Percentiles rank a stretch among this genome's conserved stretches.
Evolutionary conservation across 2,797 vertebrate species (phyloP).

Genomic region (Chelonia mydas): DNA sequence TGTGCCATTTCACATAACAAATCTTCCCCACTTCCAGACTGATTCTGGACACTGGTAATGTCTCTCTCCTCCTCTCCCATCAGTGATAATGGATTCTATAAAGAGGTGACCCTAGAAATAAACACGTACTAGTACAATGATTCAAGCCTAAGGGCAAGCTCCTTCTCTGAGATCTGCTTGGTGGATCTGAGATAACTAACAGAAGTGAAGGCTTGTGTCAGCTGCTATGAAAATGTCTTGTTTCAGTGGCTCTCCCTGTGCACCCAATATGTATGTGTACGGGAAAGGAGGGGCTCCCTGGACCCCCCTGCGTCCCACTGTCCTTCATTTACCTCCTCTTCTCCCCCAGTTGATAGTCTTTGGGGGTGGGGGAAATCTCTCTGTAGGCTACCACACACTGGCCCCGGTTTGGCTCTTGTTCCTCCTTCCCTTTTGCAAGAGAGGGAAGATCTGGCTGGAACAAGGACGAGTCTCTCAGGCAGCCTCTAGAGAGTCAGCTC

Average conservation of each 20-base stretch:
- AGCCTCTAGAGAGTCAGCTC: too few relatives aligned
- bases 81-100: conserved; percentile 28
- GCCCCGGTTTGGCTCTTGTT: too few relatives aligned
- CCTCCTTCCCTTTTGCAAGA: too few relatives aligned
- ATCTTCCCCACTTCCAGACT: neutral
- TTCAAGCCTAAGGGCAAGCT: accelerated
- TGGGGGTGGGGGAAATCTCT: too few relatives aligned
- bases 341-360: too few relatives aligned
- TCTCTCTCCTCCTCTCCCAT: conserved; percentile 35
- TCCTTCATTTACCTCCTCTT: too few relatives aligned
- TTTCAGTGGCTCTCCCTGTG: conserved; percentile 11
- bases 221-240: neutral
- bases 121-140: conserved; percentile 6
- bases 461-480: too few relatives aligned
- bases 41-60: neutral
- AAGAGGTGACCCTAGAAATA: conserved; percentile 8
- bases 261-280: neutral
- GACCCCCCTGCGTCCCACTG: too few relatives aligned
- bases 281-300: too few relatives aligned
- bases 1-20: neutral
- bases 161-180: neutral
- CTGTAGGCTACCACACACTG: too few relatives aligned
- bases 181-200: neutral
- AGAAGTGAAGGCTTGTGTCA: neutral
- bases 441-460: too few relatives aligned